Evolutionary conservation across 2,113 vertebrate genomes (phyloP), one percentile per base, ranked within the genome.

Genomic region (Hippocampus guttulatus): DNA sequence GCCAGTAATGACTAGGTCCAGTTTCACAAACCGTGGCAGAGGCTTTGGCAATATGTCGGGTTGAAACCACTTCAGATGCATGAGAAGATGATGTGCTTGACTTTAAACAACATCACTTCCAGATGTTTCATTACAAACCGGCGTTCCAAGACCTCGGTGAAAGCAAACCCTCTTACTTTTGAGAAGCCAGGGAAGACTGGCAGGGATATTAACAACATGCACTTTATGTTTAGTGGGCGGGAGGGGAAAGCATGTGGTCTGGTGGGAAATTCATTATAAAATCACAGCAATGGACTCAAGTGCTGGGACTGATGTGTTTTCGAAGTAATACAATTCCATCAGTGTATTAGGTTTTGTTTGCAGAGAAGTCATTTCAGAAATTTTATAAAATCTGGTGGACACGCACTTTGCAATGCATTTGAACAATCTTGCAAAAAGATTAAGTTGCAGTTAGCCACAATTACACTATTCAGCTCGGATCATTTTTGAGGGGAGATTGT

Each of bases 61-160:
- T 76, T 79, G 82, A 88, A 85, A 86, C 86, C 80, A 71, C 82
- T 88, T 87, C 79, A 90, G 87, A 88, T 75, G 80, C 75, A 23
- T 8, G 47, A 58, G 67, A 70, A 83, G 76, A 78, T 74, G 71
- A 76, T 64, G 79, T 72, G 75, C 84, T 75, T 70, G 82, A 85
- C 88, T 84, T 85, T 83, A 84, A 80, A 82, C 75, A 74, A 71
- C 82, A 89, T 90, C 70, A 75, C 78, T 89, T 88, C 81, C 89
- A 89, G 88, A 90, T 89, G 90, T 88, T 88, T 88, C 81, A 84
- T 88, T 89, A 89, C 75, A 78, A 87, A 84, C 84, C 81, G 82
- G 81, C 73, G 69, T 85, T 79, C 70, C 85, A 80, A 83, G 80
- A 78, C 68, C 68, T 79, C 77, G 40, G 81, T 70, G 43, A 84